Percentiles rank a stretch among this genome's conserved stretches.
These are phyloP conservation scores for Hydropotes inermis DNA, from an alignment of 2,113 vertebrate species.

Conservation along the genomic window DNA sequence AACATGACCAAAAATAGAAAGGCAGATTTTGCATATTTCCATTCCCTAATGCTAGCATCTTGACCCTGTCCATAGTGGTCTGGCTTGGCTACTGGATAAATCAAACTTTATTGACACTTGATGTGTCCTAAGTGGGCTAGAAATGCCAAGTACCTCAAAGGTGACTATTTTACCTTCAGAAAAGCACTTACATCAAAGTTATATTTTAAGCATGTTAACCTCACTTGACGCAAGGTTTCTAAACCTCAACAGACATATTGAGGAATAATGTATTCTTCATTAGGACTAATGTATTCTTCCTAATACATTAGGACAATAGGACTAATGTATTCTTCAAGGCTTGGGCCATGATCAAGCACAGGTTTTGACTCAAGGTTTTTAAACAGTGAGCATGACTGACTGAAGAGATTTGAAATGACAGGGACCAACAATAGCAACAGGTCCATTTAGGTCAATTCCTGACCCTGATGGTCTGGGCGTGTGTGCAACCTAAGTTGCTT, in stretches of 20 bases:
- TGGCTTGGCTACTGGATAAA: background rate
- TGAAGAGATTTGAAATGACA: background rate
- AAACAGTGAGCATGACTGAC: background rate
- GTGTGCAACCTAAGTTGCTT: background rate
- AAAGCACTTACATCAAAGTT: background rate
- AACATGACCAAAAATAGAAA: conserved; percentile 74
- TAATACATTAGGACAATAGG: background rate
- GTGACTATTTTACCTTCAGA: background rate
- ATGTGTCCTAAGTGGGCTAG: background rate
- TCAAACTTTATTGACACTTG: background rate
- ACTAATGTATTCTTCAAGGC: background rate
- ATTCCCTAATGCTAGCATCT: conserved; percentile 12
- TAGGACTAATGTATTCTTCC: background rate
- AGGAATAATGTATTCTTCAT: background rate
- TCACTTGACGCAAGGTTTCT: background rate
- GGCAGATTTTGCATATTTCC: conserved; percentile 66
- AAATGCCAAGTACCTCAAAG: conserved; percentile 4
- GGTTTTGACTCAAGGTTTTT: background rate
- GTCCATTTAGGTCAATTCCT: background rate
- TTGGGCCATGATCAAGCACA: background rate
- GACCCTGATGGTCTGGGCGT: background rate
- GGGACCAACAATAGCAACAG: background rate
- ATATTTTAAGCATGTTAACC: background rate
- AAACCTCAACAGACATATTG: background rate
- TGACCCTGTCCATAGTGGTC: conserved; percentile 13